Conservation (phyloP, 2,797 vertebrate species). For the Scomberomorus guttatus region DNA sequence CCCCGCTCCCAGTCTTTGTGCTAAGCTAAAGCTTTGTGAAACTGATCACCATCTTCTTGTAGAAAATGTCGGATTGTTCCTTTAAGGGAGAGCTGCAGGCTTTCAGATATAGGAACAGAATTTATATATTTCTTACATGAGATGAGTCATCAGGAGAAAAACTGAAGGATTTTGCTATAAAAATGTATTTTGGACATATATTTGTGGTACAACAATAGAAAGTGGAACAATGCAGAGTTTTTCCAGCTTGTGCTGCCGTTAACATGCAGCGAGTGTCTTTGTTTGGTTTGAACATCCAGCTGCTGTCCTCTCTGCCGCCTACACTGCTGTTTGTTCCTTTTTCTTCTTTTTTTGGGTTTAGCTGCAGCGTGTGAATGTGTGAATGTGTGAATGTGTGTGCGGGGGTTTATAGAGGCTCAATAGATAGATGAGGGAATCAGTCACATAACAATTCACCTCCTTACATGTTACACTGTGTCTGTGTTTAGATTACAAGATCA, state of each 20-base stretch:
- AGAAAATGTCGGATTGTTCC: no score
- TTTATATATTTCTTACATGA: neutral
- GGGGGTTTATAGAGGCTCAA: neutral
- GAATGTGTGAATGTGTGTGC: neutral
- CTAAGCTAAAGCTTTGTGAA: no score
- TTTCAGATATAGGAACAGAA: no score
- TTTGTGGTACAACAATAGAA: neutral
- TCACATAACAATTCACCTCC: neutral
- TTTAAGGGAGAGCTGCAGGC: no score
- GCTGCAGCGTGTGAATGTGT: constrained; percentile 18
- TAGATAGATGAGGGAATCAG: neutral
- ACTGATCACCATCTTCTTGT: no score
- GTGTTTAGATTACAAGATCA: neutral
- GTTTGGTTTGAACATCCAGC: constrained; percentile 30
- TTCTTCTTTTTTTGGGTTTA: neutral
- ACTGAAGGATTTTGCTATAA: neutral
- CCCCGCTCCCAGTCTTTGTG: no score
- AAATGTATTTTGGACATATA: neutral
- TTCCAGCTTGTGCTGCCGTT: neutral
- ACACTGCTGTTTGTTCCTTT: constrained; percentile 5
- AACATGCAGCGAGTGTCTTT: neutral
- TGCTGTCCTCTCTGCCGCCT: constrained; percentile 21
- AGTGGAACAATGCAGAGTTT: neutral
- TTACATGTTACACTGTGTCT: neutral
- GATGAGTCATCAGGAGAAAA: constrained; percentile 15